These are phyloP conservation scores for Poeciliopsis occidentalis DNA, from an alignment of 2,113 vertebrate species.

Conservation along the genomic window DNA sequence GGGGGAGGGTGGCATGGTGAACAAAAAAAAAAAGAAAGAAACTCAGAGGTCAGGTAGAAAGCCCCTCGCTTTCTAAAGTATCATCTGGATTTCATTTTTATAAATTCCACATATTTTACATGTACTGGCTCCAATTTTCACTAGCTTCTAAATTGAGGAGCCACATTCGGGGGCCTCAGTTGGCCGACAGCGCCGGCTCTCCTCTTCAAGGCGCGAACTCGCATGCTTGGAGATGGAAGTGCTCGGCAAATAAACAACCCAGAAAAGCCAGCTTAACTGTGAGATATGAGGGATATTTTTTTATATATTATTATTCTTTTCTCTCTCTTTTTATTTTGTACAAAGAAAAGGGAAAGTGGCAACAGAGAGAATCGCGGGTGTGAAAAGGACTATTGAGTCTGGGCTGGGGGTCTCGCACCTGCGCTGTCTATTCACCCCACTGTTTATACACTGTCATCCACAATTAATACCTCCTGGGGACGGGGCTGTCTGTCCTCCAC, in stretches of 20 bases:
- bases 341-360: slow-evolving; percentile 15
- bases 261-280: slow-evolving; percentile 37
- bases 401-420: slow-evolving; percentile 80
- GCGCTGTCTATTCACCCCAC: slow-evolving; percentile 80
- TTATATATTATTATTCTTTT: too few species aligned
- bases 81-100: slow-evolving; percentile 82
- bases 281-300: slow-evolving; percentile 53
- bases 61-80: slow-evolving; percentile 69
- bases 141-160: slow-evolving; percentile 64
- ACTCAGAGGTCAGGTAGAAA: slow-evolving; percentile 72
- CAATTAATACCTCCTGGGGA: slow-evolving; percentile 81
- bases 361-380: slow-evolving; percentile 58
- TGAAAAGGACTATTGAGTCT: slow-evolving; percentile 80
- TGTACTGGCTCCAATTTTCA: slow-evolving; percentile 74
- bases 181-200: slow-evolving; percentile 27
- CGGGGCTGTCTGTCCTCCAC: slow-evolving; percentile 72
- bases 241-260: slow-evolving; percentile 59
- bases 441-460: slow-evolving; percentile 87
- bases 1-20: slow-evolving; percentile 40
- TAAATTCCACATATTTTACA: slow-evolving; percentile 82
- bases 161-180: slow-evolving; percentile 22
- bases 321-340: background rate
- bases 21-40: slow-evolving; percentile 46
- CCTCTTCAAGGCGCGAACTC: slow-evolving; percentile 37
- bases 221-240: slow-evolving; percentile 21